Conservation (phyloP, 2,888 invertebrate species). For the Rhynchonema sp. region DNA sequence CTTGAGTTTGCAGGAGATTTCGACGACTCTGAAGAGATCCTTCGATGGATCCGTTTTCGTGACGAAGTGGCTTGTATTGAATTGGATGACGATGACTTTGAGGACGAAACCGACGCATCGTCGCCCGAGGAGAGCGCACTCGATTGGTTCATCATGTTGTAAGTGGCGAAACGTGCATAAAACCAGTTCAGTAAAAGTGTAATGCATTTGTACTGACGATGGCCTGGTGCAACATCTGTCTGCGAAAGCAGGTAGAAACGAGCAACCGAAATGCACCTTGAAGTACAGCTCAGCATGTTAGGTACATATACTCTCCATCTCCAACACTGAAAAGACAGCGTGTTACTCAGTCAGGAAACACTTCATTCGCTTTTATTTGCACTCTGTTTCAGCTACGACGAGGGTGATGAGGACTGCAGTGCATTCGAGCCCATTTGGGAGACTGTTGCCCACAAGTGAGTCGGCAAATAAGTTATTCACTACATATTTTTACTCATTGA, state of each 20-base stretch:
- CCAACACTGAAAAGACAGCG: too few relatives aligned
- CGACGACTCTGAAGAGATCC: constrained; percentile 21
- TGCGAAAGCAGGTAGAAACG: background rate
- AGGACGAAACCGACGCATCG: constrained; percentile 17
- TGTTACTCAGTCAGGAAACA: too few relatives aligned
- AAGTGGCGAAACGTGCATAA: too few relatives aligned
- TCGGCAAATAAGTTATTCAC: background rate
- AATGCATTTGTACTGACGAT: too few relatives aligned
- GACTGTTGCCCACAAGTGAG: constrained; percentile 26
- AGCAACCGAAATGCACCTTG: too few relatives aligned
- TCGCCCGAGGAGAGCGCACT: constrained; percentile 23
- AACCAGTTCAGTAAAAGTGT: too few relatives aligned
- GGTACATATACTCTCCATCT: too few relatives aligned
- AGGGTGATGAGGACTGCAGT: constrained; percentile 22
- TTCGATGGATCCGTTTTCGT: constrained; percentile 25
- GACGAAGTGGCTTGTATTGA: constrained; percentile 23
- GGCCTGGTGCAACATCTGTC: too few relatives aligned
- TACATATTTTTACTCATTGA: too few relatives aligned
- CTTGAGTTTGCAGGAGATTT: constrained; percentile 22
- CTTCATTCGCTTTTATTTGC: too few relatives aligned
- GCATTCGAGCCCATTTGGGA: constrained; percentile 25
- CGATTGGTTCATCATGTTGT: constrained; percentile 29
- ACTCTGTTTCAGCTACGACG: constrained; percentile 18
- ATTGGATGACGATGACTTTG: constrained; percentile 25
- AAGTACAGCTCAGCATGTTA: too few relatives aligned